Evolutionary conservation across 1,140 invertebrate species (phyloP), one percentile per base, ranked within the genome.

Genomic region (Bombus consobrinus): DNA sequence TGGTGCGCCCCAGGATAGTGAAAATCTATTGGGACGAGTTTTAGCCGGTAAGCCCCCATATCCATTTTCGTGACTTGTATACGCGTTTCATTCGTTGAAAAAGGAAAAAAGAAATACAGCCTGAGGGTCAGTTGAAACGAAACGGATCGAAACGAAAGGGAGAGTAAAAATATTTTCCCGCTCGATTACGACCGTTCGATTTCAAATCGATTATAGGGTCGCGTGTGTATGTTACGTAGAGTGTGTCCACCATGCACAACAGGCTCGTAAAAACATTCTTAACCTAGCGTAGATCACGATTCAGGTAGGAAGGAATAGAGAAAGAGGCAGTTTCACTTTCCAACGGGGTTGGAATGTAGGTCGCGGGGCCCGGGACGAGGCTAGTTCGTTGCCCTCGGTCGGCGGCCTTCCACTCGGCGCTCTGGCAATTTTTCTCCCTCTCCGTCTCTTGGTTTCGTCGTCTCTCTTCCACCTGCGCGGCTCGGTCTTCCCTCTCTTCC

Each of bases 311-410:
- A 88, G 83, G 87, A 85, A 89, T 86, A 86, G 87, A 91, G 90
- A 91, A 88, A 91, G 93, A 93, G 92, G 92, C 92, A 94, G 94
- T 95, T 95, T 95, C 95, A 95, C 95, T 95, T 95, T 95, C 94
- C 93, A 95, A 93, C 94, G 91, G 71, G 73, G 66, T 90, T 92
- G 93, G 94, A 95, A 95, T 95, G 95, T 95, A 94, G 95, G 94
- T 95, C 95, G 93, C 92, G 92, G 93, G 93, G 93, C 93, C 94
- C 94, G 93, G 94, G 95, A 94, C 93, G 95, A 95, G 94, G 94
- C 92, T 93, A 94, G 95, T 95, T 95, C 95, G 94, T 95, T 95
- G 94, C 93, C 94, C 95, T 93, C 92, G 88, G 82, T 87, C 91
- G 87, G 90, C 94, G 94, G 94, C 95, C 95, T 95, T 95, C 95